phyloP scores from a whole-genome alignment of 2,113 vertebrate species.

The Tautogolabrus adspersus region DNA sequence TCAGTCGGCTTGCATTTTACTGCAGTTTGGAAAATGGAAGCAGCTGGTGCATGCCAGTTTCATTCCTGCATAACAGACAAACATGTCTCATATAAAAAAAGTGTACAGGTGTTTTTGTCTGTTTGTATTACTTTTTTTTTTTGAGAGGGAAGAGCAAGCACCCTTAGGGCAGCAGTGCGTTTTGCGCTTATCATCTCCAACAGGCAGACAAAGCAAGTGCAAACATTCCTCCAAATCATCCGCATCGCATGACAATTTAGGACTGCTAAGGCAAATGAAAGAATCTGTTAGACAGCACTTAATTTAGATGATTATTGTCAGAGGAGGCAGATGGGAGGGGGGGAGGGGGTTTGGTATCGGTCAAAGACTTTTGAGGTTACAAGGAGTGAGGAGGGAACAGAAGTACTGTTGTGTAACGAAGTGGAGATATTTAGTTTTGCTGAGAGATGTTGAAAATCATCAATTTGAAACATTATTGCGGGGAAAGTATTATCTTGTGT shows the following conservation, averaged over 20 bases:
- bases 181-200: slow-evolving; percentile 33
- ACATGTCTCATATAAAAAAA: not conserved
- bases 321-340: not conserved
- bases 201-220: slow-evolving; percentile 27
- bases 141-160: not conserved
- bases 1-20: not conserved
- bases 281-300: not conserved
- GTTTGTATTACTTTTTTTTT: slow-evolving; percentile 9
- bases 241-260: slow-evolving; percentile 19
- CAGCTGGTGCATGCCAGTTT: not conserved
- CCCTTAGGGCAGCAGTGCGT: not conserved
- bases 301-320: not conserved
- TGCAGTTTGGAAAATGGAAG: slow-evolving; percentile 14
- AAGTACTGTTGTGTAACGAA: not conserved
- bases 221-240: slow-evolving; percentile 35
- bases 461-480: not conserved
- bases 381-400: not conserved
- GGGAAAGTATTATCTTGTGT: not conserved
- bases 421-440: not conserved
- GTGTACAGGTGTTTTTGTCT: slow-evolving; percentile 13
- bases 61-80: not conserved
- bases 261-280: not conserved
- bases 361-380: not conserved
- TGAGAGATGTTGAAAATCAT: not conserved
- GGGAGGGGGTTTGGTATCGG: not conserved